phyloP scores from a whole-genome alignment of 2,113 vertebrate species.

The Notarius quadriscutis region DNA sequence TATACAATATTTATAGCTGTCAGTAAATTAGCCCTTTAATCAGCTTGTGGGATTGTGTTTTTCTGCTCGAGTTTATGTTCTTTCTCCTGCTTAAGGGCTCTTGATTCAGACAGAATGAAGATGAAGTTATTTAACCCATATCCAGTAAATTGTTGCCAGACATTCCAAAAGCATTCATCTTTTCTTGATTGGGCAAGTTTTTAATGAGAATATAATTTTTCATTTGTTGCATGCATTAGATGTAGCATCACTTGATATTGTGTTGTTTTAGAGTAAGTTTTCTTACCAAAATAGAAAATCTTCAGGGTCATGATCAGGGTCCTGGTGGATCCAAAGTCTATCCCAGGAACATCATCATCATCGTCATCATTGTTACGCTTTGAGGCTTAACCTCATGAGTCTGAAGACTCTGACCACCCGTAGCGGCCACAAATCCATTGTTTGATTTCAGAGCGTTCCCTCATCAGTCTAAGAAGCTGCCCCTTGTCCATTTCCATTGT shows the following conservation, averaged over 20 bases:
- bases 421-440: too few species aligned
- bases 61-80: not conserved
- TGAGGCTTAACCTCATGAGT: too few species aligned
- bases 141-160: slow-evolving; percentile 5
- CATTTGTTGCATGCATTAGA: not conserved
- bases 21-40: not conserved
- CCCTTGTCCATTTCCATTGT: too few species aligned
- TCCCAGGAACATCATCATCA: too few species aligned
- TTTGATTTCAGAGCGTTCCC: too few species aligned
- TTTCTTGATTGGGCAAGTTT: slow-evolving; percentile 4
- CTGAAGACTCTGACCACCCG: too few species aligned
- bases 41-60: not conserved
- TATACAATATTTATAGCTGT: not conserved
- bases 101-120: slow-evolving; percentile 7
- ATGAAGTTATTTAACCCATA: slow-evolving; percentile 13
- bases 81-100: not conserved
- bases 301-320: not conserved
- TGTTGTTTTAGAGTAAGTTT: not conserved
- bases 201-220: slow-evolving; percentile 20
- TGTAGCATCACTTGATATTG: not conserved
- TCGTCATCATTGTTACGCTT: too few species aligned
- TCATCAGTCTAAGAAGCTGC: too few species aligned
- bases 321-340: not conserved
- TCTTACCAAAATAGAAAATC: not conserved
- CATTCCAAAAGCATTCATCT: slow-evolving; percentile 5